A percentile compares a stretch with the other conserved stretches of the same genome.
phyloP scores from a whole-genome alignment of 2,113 vertebrate species.

The Murina feae region DNA sequence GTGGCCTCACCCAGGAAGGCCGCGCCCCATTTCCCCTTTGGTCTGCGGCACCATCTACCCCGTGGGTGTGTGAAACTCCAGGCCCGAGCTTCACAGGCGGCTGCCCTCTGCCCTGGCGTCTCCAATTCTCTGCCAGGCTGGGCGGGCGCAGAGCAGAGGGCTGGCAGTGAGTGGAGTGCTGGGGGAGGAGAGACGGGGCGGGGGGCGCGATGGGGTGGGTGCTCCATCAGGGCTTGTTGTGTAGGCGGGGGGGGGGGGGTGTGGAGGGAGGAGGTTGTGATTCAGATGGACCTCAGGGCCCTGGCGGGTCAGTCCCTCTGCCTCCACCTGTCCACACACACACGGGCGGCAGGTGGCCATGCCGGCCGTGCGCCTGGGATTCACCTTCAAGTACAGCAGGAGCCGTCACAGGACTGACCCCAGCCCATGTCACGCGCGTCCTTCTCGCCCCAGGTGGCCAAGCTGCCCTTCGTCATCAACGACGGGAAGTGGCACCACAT shows the following conservation, averaged over 20 bases:
- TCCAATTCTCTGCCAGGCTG: neutral
- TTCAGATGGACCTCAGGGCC: neutral
- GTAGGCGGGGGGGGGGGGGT: neutral
- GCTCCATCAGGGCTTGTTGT: neutral
- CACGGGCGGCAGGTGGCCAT: rapidly evolving
- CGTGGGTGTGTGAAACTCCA: too few relatives aligned
- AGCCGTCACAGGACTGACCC: too few relatives aligned
- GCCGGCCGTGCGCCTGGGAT: rapidly evolving
- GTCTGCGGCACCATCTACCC: too few relatives aligned
- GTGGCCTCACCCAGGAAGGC: neutral
- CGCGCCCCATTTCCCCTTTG: neutral
- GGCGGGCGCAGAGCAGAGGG: neutral
- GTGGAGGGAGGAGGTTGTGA: neutral
- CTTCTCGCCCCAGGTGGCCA: slow-evolving; percentile 86
- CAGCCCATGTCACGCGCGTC: rapidly evolving
- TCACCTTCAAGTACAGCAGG: rapidly evolving
- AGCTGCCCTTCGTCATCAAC: slow-evolving; percentile 94
- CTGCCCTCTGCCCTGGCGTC: too few relatives aligned
- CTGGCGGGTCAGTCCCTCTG: neutral
- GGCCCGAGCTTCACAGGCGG: neutral
- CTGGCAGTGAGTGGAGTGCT: rapidly evolving
- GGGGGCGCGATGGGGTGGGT: neutral
- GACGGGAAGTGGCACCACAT: slow-evolving; percentile 98
- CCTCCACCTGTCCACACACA: too few relatives aligned
- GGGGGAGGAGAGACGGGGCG: neutral